Base-by-base conservation (phyloP, 2,113 vertebrate species). In the Rhegmatorhina hoffmannsi region DNA sequence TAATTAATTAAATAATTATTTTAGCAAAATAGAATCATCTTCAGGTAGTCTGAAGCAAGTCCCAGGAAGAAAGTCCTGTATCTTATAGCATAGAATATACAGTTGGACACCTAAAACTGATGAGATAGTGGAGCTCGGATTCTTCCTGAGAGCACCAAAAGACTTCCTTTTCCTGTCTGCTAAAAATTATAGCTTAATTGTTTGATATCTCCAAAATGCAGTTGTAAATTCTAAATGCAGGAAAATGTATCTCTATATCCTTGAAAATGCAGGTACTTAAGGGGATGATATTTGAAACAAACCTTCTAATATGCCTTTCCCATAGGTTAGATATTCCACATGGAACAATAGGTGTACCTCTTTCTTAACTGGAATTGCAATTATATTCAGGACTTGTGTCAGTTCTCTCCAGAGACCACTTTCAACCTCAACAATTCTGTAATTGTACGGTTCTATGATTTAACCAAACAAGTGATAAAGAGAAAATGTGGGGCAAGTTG, bases 1-100 rank as follows among this genome's bases (percentile, higher is more conserved):
- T n/a, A n/a, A n/a, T n/a, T 84, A 69, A 77, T 6, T 67, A 47
- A 92, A 86, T 90, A 75, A 87, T 91, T 81, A 62, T 81, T 94
- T 93, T 79, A 79, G 53, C 20, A 83, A 73, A 90, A 87, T 69
- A 4, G 26, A 73, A 64, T 83, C 2, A 49, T 50, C 34, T 73
- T 85, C 40, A 79, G 13, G 14, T 31, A 73, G 44, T 84, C 56
- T 43, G 11, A 56, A 53, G 25, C 9, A 91, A 87, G 28, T 11
- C 11, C 7, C 17, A 66, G 50, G 25, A 17, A 40, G 44, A 91
- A 82, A 68, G 4, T 10, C 18, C 8, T 47, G 7, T 25, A 29
- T 33, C 13, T 36, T 87, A 20, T 38, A 44, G 10, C 2, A 3
- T 4, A 44, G 0, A 0, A 60, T 67, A 49, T 60, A 34, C 17